These are phyloP conservation scores for Grus americana DNA, from an alignment of 2,113 vertebrate species.

Conservation along the genomic window DNA sequence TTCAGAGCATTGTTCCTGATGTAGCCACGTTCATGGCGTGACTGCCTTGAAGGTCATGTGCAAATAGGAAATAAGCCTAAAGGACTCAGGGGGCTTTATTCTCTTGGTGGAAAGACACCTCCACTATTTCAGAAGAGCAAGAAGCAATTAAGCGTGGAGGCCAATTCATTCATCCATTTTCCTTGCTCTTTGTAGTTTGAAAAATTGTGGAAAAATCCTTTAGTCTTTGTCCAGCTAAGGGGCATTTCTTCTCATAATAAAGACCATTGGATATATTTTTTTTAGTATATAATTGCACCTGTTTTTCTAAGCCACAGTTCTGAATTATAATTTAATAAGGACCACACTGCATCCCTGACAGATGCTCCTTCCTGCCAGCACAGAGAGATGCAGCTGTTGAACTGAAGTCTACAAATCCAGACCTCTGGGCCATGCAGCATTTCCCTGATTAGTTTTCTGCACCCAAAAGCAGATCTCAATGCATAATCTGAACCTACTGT, in stretches of 20 bases:
- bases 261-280: background rate
- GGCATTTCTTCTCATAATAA: background rate
- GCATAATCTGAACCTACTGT: background rate
- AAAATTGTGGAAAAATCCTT: background rate
- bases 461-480: background rate
- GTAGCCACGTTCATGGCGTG: background rate
- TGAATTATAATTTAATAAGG: constrained; percentile 21
- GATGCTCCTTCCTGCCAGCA: constrained; percentile 20
- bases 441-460: constrained; percentile 16
- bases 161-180: background rate
- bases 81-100: background rate
- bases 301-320: background rate
- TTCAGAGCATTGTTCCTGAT: background rate
- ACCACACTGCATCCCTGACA: background rate
- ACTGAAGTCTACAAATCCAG: background rate
- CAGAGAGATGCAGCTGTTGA: constrained; percentile 27
- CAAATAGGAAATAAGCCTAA: background rate
- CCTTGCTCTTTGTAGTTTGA: background rate
- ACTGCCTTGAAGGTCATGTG: background rate
- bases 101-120: background rate
- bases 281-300: background rate
- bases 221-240: background rate
- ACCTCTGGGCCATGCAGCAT: constrained; percentile 21
- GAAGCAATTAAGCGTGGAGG: background rate
- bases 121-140: background rate